Base-by-base conservation (phyloP, 2,888 invertebrate species). In the Ischnura elegans region DNA sequence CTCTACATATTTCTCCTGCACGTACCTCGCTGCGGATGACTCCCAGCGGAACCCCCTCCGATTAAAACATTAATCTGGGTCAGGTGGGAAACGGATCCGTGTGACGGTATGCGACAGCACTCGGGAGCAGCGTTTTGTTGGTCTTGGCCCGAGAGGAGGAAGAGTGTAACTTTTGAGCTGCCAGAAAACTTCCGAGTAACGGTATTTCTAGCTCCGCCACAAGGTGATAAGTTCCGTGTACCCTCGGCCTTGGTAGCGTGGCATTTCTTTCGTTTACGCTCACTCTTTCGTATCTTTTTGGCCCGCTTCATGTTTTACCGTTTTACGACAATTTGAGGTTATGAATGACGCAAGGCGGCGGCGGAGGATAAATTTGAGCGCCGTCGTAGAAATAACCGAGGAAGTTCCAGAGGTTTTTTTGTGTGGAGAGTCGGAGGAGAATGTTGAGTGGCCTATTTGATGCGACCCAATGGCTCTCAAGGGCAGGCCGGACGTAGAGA, bases 161-260 rank as follows among this genome's bases (percentile, higher is more conserved):
- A 76, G 76, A 76, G 76, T 36, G 8, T 76, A 36, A 76, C 76
- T 36, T 76, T 61, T 36, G 36, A 13, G 87, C 55, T 42, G 55
- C 51, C 55, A 90, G 61, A 61, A 43, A 90, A 90, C 61, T 66
- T 43, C 90, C 90, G 66, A 90, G 43, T 90, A 90, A 90, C 90
- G 90, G 90, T 61, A 90, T n/a, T 66, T 43, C n/a, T 51, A 36
- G 13, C 13, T 6, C 76, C 13, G 76, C 21, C 36, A 36, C 76
- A 10, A 76, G 36, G 36, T 16, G 76, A 76, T 87, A 29, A 46
- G 87, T 61, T 90, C 6, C 43, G 2, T 43, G 2, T 25, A 43
- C 25, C 36, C 16, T 51, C 55, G n/a, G 13, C 42, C 61, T 25
- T 66, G 21, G 8, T 16, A 25, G 19, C 86, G 86, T 46, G 86